Evolutionary conservation across 2,797 vertebrate species (phyloP).

Genomic region (Acanthurus tractus): DNA sequence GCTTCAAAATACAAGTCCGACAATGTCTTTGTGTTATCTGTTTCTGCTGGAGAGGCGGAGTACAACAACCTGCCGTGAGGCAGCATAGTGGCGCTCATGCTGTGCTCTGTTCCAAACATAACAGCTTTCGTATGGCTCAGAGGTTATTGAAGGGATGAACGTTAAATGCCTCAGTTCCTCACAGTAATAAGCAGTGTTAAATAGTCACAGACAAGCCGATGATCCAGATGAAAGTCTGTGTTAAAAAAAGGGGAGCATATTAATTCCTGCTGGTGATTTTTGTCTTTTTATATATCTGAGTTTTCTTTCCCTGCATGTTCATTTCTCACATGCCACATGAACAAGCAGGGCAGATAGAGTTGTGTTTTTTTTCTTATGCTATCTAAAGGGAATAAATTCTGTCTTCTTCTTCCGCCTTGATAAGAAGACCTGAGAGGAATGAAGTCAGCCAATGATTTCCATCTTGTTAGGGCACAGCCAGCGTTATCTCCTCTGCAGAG

Average conservation of each 20-base stretch:
- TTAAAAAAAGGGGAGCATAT: conserved; percentile 25
- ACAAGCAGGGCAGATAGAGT: conserved; percentile 18
- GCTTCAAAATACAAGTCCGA: not conserved
- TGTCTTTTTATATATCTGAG: conserved; percentile 20
- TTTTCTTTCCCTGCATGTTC: conserved; percentile 43
- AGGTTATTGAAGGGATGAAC: conserved; percentile 69
- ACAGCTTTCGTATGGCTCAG: conserved; percentile 70
- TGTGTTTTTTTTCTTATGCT: conserved; percentile 14
- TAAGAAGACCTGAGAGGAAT: conserved; percentile 21
- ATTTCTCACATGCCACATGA: conserved; percentile 32
- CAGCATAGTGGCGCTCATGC: conserved; percentile 51
- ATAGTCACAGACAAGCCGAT: conserved; percentile 40
- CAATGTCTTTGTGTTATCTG: not conserved
- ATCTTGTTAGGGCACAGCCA: conserved; percentile 46
- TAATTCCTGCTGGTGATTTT: conserved; percentile 71
- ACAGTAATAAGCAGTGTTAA: conserved; percentile 69
- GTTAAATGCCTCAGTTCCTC: conserved; percentile 69
- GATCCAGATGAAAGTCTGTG: conserved; percentile 52
- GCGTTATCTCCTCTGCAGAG: conserved; percentile 29
- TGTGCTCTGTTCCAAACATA: conserved; percentile 63
- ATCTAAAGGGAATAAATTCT: conserved; percentile 13
- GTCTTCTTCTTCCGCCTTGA: conserved; percentile 18
- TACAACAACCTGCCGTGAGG: conserved; percentile 67
- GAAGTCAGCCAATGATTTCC: conserved; percentile 37
- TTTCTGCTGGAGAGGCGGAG: conserved; percentile 22